phyloP scores from a whole-genome alignment of 1,140 invertebrate species.

The Drosophila athabasca region DNA sequence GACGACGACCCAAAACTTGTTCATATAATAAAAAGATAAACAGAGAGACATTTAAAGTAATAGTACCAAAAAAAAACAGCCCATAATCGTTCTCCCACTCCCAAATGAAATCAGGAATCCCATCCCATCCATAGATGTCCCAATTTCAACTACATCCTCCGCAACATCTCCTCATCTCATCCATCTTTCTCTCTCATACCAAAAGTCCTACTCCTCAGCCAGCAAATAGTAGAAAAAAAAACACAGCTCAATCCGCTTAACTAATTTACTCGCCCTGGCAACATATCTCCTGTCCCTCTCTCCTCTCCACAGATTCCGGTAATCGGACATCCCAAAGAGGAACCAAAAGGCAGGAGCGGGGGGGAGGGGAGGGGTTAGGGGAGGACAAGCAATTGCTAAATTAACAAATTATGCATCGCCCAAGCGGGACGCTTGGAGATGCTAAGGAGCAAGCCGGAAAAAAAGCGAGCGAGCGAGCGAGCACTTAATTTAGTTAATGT shows the following conservation, averaged over 20 bases:
- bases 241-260: slow-evolving; percentile 60
- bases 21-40: too few relatives aligned
- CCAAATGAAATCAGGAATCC: too few relatives aligned
- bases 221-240: not conserved
- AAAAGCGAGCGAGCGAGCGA: slow-evolving; percentile 30
- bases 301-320: slow-evolving; percentile 24
- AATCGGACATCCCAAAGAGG: slow-evolving; percentile 40
- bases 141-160: not conserved
- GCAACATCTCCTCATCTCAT: not conserved
- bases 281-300: slow-evolving; percentile 22
- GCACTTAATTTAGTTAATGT: slow-evolving; percentile 79
- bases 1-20: too few relatives aligned
- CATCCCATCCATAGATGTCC: too few relatives aligned
- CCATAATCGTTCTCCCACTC: too few relatives aligned
- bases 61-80: too few relatives aligned
- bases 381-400: slow-evolving; percentile 63
- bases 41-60: too few relatives aligned
- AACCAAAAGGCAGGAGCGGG: slow-evolving; percentile 1
- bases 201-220: not conserved
- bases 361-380: not conserved
- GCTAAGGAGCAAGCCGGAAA: not conserved
- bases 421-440: slow-evolving; percentile 40
- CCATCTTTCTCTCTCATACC: not conserved
- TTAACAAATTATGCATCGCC: slow-evolving; percentile 78
- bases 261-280: slow-evolving; percentile 73